Evolutionary conservation across 2,888 invertebrate species (phyloP), one percentile per base, ranked within the genome.

Genomic region (Dasysyrphus tricinctus): DNA sequence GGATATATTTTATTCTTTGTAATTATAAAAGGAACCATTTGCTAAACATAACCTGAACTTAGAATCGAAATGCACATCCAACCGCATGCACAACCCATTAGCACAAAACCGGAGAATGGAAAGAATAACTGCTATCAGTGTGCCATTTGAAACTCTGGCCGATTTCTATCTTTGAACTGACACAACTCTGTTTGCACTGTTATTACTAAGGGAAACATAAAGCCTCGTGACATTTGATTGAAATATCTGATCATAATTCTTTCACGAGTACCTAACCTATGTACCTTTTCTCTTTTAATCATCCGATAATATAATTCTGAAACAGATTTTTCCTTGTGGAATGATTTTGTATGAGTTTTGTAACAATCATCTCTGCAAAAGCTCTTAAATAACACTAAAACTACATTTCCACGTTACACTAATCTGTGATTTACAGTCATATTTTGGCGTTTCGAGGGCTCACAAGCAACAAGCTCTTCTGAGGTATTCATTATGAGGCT

Each of bases 1-100:
- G 32, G 32, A 16, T 16, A n/a, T n/a, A 16, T 32, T 8, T 56
- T 56, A 56, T 56, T 56, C 56, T 56, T 32, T 29, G 8, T 32
- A 54, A 54, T 54, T 32, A 56, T n/a, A 56, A 32, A 44, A 16
- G 44, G 8, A 56, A n/a, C 9, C n/a, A 56, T 32, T 56, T 56
- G 9, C 12, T 51, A 14, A 44, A 44, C 5, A 44, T 14, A 24
- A 51, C 7, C n/a, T 34, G n/a, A 56, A 9, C 24, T 51, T 12
- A 34, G 11, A 56, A 32, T n/a, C n/a, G 7, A 56, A 32, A 56
- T 34, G 32, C 2, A 24, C 19, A 9, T 12, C 34, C 2, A n/a
- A 34, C 9, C 56, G n/a, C n/a, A n/a, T n/a, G n/a, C n/a, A n/a
- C n/a, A n/a, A n/a, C n/a, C n/a, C n/a, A n/a, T n/a, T n/a, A n/a